These are phyloP conservation scores for Cuculus canorus DNA, from an alignment of 2,797 vertebrate genomes.

Conservation along the genomic window DNA sequence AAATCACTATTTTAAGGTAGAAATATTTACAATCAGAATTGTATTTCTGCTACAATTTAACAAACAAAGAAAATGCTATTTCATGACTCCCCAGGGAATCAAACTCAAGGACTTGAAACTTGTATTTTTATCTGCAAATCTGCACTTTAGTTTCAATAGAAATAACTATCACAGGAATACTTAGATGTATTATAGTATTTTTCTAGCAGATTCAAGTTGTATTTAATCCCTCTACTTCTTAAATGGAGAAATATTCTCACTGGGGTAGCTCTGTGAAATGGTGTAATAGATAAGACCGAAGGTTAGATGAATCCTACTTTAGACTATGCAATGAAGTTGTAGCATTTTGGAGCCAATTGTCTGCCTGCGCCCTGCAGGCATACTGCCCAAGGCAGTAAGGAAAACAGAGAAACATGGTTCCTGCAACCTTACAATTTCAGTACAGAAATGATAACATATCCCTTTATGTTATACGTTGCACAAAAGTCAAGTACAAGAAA, in stretches of 20 bases:
- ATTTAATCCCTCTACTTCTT: not conserved
- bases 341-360: not conserved
- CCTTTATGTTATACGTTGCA: not conserved
- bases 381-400: not conserved
- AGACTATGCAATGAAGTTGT: not conserved
- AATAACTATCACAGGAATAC: not conserved
- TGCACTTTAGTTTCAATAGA: not conserved
- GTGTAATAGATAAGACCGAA: not conserved
- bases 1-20: not conserved
- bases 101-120: slow-evolving; percentile 19
- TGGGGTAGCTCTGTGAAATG: not conserved
- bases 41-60: slow-evolving; percentile 22
- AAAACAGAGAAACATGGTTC: not conserved
- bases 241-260: not conserved
- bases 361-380: not conserved
- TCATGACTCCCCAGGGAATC: not conserved
- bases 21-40: slow-evolving; percentile 17
- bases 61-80: slow-evolving; percentile 21
- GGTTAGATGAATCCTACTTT: not conserved
- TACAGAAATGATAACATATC: not conserved
- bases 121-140: slow-evolving; percentile 17
- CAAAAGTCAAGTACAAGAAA: not conserved
- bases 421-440: not conserved
- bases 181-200: not conserved
- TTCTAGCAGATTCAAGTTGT: not conserved